Base-by-base conservation (phyloP, 2,113 vertebrate species). In the Microcebus murinus region DNA sequence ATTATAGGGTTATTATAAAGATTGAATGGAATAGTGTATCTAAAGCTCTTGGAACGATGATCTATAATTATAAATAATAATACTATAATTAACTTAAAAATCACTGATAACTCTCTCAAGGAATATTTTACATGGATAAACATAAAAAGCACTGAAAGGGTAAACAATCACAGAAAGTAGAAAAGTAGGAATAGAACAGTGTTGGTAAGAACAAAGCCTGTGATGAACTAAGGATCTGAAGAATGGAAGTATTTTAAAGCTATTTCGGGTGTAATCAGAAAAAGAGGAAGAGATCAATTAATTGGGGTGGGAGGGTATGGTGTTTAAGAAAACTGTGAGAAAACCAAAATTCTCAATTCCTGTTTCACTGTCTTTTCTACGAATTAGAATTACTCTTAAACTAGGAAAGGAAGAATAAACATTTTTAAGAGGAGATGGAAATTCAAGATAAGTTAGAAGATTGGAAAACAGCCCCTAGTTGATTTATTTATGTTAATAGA, bases 351-450 rank as follows among this genome's bases (percentile, higher is more conserved):
- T 74, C 67, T 89, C n/a, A 59, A 81, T 92, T 86, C 31, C 13
- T 73, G 2, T 86, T 76, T 94, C 15, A 70, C 17, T 70, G 55
- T 48, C n/a, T 82, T 63, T 27, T 3, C 6, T 83, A 23, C 45
- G 15, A 73, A 59, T 8, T 34, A 76, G 45, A 83, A 70, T 83
- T 88, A 89, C 45, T 98, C 70, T 90, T 91, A 89, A 76, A 52
- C 1, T 65, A 27, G 25, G 52, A 77, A 77, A 88, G 52, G 6
- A 13, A 80, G 31, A 95, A 81, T 74, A 93, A 91, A 93, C 34
- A 86, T 91, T 93, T 90, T 71, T 59, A 76, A 90, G 48, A 93
- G 5, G 42, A 97, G 9, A 86, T 57, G 13, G 42, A 95, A 74
- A 86, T 63, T 93, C 45, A 94, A 65, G 15, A 86, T 70, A 94